Conservation (phyloP, 2,888 invertebrate genomes). For the Plusia festucae region DNA sequence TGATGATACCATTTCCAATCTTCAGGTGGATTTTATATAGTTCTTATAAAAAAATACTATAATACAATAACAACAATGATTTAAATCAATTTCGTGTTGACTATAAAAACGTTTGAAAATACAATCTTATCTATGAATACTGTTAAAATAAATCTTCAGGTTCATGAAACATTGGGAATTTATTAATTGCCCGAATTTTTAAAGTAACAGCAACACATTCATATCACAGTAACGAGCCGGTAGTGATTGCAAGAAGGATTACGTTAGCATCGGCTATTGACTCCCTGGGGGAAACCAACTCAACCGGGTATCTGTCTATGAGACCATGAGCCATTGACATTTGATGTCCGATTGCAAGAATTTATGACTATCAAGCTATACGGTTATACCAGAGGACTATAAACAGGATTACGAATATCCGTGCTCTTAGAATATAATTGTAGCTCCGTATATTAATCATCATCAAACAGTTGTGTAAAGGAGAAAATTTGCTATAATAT, state of each 20-base stretch:
- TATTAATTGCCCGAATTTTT: constrained; percentile 7
- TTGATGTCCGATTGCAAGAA: constrained; percentile 54
- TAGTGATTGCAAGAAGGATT: constrained; percentile 64
- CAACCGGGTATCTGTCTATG: constrained; percentile 14
- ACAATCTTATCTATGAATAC: too few relatives aligned
- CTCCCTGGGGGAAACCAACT: constrained; percentile 41
- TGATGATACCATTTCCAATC: too few relatives aligned
- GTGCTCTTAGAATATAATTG: neutral
- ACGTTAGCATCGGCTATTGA: constrained; percentile 49
- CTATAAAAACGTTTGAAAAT: too few relatives aligned
- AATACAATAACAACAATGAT: too few relatives aligned
- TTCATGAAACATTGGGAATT: neutral
- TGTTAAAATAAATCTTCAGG: neutral
- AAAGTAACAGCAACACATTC: constrained; percentile 27
- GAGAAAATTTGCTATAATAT: neutral
- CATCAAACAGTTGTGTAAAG: neutral
- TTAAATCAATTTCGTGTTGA: too few relatives aligned
- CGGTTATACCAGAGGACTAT: neutral
- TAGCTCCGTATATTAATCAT: neutral
- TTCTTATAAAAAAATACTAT: too few relatives aligned
- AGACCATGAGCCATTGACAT: constrained; percentile 37
- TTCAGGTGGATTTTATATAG: too few relatives aligned
- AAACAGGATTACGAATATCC: neutral
- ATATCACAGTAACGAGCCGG: constrained; percentile 45
- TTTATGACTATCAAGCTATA: constrained; percentile 27